Conservation (phyloP, 2,888 invertebrate species). For the Lycophotia porphyrea region DNA sequence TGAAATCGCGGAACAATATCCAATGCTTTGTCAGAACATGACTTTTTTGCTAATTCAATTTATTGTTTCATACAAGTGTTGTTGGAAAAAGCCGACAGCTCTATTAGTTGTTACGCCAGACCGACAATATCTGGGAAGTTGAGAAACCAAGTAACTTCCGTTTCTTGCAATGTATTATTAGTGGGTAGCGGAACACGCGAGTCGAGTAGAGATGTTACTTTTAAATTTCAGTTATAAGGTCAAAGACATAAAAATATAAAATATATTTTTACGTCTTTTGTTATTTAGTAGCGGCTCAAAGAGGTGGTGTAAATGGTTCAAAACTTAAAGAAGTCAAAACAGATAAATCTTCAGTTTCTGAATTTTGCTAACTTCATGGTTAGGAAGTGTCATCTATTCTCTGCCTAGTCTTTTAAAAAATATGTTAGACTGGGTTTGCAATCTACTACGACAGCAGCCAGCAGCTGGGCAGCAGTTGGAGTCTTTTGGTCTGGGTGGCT, state of each 20-base stretch:
- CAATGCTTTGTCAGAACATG: slow-evolving; percentile 45
- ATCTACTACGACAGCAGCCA: no score
- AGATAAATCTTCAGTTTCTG: no score
- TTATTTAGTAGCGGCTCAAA: no score
- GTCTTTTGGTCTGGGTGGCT: no score
- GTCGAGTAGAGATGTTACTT: slow-evolving; percentile 23
- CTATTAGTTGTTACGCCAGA: slow-evolving; percentile 60
- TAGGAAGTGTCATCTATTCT: no score
- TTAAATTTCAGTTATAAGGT: not conserved
- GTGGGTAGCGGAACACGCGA: slow-evolving; percentile 32
- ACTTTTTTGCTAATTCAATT: slow-evolving; percentile 60
- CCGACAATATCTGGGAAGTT: slow-evolving; percentile 70
- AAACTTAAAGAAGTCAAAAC: not conserved
- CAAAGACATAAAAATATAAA: not conserved
- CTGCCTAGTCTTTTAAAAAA: no score
- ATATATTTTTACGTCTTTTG: slow-evolving; percentile 4
- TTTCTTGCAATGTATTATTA: slow-evolving; percentile 51
- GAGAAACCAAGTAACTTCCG: slow-evolving; percentile 63
- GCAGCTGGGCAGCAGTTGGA: no score
- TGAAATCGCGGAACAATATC: slow-evolving; percentile 57
- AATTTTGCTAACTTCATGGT: no score
- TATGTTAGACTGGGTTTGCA: no score
- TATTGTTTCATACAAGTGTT: slow-evolving; percentile 49
- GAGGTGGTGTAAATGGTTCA: no score
- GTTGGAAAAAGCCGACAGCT: slow-evolving; percentile 54